Base-by-base conservation (phyloP, 2,797 vertebrate species). In the Argya squamiceps region DNA sequence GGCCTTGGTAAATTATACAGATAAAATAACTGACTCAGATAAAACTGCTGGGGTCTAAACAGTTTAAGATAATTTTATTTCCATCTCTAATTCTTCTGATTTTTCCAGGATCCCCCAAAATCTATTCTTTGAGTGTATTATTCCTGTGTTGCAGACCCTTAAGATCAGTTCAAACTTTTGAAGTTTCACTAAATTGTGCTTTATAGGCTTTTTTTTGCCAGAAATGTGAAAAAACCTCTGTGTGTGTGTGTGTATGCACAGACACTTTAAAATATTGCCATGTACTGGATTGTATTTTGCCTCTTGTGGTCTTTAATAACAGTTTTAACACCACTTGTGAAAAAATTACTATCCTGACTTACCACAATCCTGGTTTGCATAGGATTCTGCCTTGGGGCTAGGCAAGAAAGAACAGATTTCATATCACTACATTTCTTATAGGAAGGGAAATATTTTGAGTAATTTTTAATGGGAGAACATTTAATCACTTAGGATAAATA, bases 161-260 rank as follows among this genome's bases (percentile, higher is more conserved):
- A 53, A 60, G 34, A 53, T 89, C 27, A 65, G 1, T 44, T 69
- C 3, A 74, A 43, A 87, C 15, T 17, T 84, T 37, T 67, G 49
- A 37, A 43, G 41, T 56, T 69, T 75, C 43, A 75, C 11, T 39
- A 21, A 71, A 12, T 39, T 53, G 8, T 70, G 22, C 37, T 68
- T 88, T 71, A 27, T 18, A 30, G 12, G 34, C 11, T 41, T 75
- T 59, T 64, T 46, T 41, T 77, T 74, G 80, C 21, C 26, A 77
- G 32, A 60, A 58, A 36, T 0, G 0, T 47, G 3, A 15, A 32
- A 65, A 43, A 84, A 3, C 13, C 49, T 10, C 26, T 60, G 1
- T 10, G 47, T 60, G 1, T 26, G 2, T 47, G 8, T 34, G n/a
- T 74, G 7, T 71, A 10, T 44, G 22, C 34, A 63, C 9, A 39